These are phyloP conservation scores for Drepana falcataria DNA, from an alignment of 2,888 invertebrate genomes.

Conservation along the genomic window DNA sequence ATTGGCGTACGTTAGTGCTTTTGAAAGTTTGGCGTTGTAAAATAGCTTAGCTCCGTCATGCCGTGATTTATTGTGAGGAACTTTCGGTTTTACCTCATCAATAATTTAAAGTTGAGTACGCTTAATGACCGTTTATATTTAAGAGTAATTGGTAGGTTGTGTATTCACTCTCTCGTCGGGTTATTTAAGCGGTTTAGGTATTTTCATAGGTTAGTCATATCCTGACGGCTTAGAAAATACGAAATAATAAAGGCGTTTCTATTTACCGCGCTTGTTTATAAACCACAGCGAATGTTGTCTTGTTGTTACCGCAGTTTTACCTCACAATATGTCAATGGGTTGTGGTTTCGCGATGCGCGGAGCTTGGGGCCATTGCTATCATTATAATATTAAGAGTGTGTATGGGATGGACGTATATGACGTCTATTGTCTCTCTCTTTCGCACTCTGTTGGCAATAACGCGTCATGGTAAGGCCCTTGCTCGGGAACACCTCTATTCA, in stretches of 20 bases:
- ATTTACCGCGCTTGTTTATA: background rate
- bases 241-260: background rate
- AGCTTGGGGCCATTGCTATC: slow-evolving; percentile 4
- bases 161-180: background rate
- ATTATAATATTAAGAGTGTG: no score
- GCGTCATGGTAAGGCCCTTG: background rate
- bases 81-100: no score
- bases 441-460: no score
- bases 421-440: no score
- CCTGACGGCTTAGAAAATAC: background rate
- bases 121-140: no score
- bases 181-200: background rate
- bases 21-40: no score
- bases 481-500: slow-evolving; percentile 11
- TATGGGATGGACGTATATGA: no score
- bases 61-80: no score
- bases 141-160: background rate
- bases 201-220: background rate
- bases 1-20: no score
- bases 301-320: slow-evolving; percentile 35
- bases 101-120: no score
- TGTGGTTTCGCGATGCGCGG: slow-evolving; percentile 45
- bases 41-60: no score
- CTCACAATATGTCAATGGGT: slow-evolving; percentile 29
- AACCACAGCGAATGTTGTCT: slow-evolving; percentile 22